Evolutionary conservation across 2,888 invertebrate genomes (phyloP).

Genomic region (Sphinx pinastri): DNA sequence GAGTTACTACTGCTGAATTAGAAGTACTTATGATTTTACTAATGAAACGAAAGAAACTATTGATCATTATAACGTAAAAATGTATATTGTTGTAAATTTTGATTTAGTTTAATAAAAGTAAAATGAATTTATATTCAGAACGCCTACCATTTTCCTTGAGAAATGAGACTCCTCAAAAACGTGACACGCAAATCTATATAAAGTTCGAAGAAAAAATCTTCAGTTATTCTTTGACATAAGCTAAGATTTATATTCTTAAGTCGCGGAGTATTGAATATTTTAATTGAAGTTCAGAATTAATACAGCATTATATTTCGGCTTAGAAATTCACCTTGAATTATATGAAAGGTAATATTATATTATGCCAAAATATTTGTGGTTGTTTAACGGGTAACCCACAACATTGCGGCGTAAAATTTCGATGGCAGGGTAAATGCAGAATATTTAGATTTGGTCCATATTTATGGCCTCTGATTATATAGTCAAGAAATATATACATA

Average conservation of each 20-base stretch:
- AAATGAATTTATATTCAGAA: background rate
- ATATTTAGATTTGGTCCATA: conserved; percentile 7
- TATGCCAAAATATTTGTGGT: conserved; percentile 18
- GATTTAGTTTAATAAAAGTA: background rate
- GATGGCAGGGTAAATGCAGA: conserved; percentile 14
- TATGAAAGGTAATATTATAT: background rate
- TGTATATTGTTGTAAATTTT: background rate
- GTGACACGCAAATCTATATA: background rate
- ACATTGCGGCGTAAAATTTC: conserved; percentile 5
- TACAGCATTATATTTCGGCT: background rate
- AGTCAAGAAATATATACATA: background rate
- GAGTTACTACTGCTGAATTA: too few species aligned
- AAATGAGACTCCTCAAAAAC: background rate
- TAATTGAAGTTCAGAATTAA: background rate
- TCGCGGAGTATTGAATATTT: background rate
- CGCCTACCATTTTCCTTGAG: background rate
- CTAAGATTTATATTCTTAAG: background rate
- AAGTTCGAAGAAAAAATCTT: background rate
- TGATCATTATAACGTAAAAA: background rate
- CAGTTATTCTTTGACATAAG: background rate
- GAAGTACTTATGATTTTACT: too few species aligned
- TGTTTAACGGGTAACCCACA: conserved; percentile 16
- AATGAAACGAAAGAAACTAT: too few species aligned
- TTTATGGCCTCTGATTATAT: conserved; percentile 1
- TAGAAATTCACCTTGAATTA: background rate